A percentile compares a stretch with the other conserved stretches of the same genome.
phyloP scores from a whole-genome alignment of 2,797 vertebrate genomes.

The Sebastes kiyomatsui region DNA sequence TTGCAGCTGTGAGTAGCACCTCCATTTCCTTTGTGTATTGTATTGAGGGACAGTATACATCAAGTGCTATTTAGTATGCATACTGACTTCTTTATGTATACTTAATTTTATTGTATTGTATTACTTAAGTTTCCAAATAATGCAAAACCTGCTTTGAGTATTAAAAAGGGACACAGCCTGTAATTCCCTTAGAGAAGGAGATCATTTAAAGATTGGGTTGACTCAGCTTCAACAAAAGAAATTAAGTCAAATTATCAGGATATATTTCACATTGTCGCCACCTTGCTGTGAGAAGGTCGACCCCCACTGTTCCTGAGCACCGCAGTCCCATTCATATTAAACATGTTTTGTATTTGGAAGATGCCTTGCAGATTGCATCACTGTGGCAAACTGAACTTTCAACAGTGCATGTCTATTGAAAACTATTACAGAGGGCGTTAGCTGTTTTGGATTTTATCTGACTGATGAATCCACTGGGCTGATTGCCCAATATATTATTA shows the following conservation, averaged over 20 bases:
- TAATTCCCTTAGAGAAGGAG: neutral
- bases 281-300: constrained; percentile 9
- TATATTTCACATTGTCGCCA: neutral
- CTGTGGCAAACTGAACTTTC: neutral
- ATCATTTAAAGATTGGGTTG: neutral
- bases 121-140: neutral
- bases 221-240: neutral
- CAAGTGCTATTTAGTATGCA: neutral
- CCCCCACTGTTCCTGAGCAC: constrained; percentile 8
- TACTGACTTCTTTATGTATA: neutral
- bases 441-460: neutral
- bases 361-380: constrained; percentile 23
- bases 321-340: constrained; percentile 7
- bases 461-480: neutral
- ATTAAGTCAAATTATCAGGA: neutral
- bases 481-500: no score
- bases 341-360: neutral
- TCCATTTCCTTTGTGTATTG: neutral
- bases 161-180: neutral
- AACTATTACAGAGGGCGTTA: neutral
- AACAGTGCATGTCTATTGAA: neutral
- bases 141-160: neutral
- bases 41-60: neutral
- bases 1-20: neutral
- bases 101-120: neutral